Evolutionary conservation across 2,113 vertebrate species (phyloP).

Genomic region (Abramis brama): DNA sequence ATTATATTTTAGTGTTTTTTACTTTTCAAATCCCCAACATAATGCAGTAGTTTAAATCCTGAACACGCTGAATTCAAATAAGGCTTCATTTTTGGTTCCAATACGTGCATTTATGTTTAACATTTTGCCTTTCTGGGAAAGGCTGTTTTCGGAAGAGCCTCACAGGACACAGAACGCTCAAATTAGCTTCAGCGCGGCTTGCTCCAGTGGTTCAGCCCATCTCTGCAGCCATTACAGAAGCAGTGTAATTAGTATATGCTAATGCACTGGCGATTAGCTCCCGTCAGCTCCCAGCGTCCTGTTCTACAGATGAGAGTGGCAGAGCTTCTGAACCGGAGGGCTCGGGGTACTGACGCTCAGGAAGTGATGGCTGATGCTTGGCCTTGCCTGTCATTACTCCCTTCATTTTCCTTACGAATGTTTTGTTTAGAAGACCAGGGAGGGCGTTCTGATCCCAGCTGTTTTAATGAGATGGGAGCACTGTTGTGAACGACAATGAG

Average conservation of each 20-base stretch:
- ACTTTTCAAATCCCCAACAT: neutral
- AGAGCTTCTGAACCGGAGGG: conserved; percentile 16
- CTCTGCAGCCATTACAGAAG: conserved; percentile 38
- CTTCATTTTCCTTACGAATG: conserved; percentile 29
- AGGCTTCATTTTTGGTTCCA: neutral
- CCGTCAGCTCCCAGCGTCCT: conserved; percentile 47
- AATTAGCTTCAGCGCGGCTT: conserved; percentile 20
- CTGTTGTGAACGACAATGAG: conserved; percentile 17
- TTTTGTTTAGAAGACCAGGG: conserved; percentile 30
- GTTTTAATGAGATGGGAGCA: conserved; percentile 35
- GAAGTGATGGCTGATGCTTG: neutral
- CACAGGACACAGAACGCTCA: conserved; percentile 20
- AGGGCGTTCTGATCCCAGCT: conserved; percentile 20
- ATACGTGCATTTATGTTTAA: neutral
- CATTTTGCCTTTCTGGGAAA: conserved; percentile 10
- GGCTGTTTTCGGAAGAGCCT: conserved; percentile 33
- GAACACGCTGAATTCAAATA: neutral
- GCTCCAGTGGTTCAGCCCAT: conserved; percentile 36
- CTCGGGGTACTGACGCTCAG: neutral
- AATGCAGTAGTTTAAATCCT: neutral
- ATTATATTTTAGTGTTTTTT: neutral
- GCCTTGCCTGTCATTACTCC: conserved; percentile 19
- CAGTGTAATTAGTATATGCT: conserved; percentile 50
- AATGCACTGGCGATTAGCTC: conserved; percentile 51
- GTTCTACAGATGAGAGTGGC: conserved; percentile 36